Conservation (phyloP, 2,888 invertebrate species). For the Drosophila fungiperda region DNA sequence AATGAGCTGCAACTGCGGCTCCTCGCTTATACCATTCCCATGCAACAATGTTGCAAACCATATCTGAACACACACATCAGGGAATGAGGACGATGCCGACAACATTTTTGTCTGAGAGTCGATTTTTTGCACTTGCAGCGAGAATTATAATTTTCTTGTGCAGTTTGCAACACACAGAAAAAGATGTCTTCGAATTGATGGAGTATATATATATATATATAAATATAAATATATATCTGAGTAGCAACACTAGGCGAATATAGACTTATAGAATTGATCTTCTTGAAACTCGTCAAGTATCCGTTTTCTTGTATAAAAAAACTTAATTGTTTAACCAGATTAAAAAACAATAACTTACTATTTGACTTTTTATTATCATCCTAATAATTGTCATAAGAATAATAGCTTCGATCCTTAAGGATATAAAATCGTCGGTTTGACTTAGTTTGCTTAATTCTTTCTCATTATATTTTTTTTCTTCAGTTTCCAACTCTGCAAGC, state of each 20-base stretch:
- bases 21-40: slow-evolving; percentile 52
- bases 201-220: neutral
- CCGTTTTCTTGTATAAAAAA: accelerated
- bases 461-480: neutral
- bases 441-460: neutral
- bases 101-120: slow-evolving; percentile 20
- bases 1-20: slow-evolving; percentile 1
- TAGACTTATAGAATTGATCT: neutral
- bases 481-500: neutral
- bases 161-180: neutral
- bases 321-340: neutral
- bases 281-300: neutral
- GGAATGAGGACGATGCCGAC: slow-evolving; percentile 45
- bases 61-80: slow-evolving; percentile 57
- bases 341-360: accelerated
- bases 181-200: neutral
- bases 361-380: neutral
- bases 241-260: neutral
- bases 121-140: neutral
- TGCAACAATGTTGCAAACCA: slow-evolving; percentile 75
- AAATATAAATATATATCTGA: neutral
- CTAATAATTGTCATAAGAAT: neutral
- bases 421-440: neutral
- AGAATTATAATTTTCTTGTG: neutral
- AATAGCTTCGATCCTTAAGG: neutral